Conservation (phyloP, 1,140 invertebrate genomes). For the Globodera rostochiensis region DNA sequence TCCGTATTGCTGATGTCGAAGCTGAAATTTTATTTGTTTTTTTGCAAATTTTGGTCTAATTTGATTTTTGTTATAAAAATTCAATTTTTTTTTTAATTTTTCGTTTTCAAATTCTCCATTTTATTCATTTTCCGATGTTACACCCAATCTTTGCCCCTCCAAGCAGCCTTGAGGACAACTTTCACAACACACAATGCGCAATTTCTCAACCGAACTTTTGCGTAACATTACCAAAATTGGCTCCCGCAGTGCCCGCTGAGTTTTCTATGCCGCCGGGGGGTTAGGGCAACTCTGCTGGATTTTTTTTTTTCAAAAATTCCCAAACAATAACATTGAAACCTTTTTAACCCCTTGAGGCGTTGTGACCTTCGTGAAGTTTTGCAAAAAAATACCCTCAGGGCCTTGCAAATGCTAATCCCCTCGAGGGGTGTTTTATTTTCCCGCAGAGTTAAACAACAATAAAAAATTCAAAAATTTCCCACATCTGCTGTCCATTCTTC, state of each 20-base stretch:
- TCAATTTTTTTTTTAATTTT: neutral
- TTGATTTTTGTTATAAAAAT: neutral
- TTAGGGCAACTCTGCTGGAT: neutral
- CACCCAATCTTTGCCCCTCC: neutral
- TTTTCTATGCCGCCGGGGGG: too few relatives aligned
- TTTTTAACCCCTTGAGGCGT: neutral
- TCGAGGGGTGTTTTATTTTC: too few relatives aligned
- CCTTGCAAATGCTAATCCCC: neutral
- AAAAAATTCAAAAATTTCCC: neutral
- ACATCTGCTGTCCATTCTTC: neutral
- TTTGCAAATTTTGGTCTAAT: neutral
- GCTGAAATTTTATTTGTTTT: conserved; percentile 30
- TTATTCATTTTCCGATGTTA: neutral
- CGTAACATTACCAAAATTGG: neutral
- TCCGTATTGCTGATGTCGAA: conserved; percentile 61
- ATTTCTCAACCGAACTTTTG: neutral
- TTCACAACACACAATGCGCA: neutral
- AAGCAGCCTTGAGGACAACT: neutral
- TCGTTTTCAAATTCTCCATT: neutral
- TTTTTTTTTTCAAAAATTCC: neutral
- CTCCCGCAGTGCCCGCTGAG: neutral
- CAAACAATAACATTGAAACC: neutral
- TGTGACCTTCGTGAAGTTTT: neutral
- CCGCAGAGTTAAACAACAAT: neutral
- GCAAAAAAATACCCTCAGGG: too few relatives aligned